Percentiles rank a stretch among this genome's conserved stretches.
Evolutionary conservation across 2,888 invertebrate genomes (phyloP).

Genomic region (Cantharis nigra): DNA sequence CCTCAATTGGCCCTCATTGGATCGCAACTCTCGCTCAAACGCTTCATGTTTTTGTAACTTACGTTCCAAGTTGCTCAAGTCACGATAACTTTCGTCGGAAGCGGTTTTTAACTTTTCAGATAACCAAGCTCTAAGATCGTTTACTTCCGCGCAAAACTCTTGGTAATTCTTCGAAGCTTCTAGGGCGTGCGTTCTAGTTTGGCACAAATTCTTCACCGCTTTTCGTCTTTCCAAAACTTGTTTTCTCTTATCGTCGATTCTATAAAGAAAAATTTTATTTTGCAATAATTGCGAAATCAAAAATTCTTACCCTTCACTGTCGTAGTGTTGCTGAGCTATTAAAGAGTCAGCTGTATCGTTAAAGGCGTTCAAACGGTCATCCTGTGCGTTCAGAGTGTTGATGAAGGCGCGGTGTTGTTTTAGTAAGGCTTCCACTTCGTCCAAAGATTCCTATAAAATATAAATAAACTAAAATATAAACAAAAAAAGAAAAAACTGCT

Average conservation of each 20-base stretch:
- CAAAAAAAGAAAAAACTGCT: neutral
- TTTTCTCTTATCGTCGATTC: conserved; percentile 72
- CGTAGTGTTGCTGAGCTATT: conserved; percentile 79
- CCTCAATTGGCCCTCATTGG: conserved; percentile 90
- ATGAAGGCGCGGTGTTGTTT: conserved; percentile 94
- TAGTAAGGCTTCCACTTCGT: conserved; percentile 88
- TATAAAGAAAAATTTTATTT: conserved; percentile 45
- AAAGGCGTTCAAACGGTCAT: conserved; percentile 84
- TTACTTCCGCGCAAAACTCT: conserved; percentile 89
- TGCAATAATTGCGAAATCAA: neutral
- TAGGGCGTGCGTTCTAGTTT: conserved; percentile 73
- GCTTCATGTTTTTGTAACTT: conserved; percentile 96
- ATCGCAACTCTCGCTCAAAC: conserved; percentile 91
- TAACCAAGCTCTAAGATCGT: conserved; percentile 89
- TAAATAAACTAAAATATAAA: no score
- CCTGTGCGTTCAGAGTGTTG: conserved; percentile 89
- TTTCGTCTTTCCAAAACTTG: conserved; percentile 77
- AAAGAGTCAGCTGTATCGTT: conserved; percentile 82
- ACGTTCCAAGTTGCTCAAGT: conserved; percentile 85
- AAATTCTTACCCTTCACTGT: conserved; percentile 69
- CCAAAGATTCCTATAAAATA: conserved; percentile 72
- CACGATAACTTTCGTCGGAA: conserved; percentile 90
- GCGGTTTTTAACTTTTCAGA: conserved; percentile 90
- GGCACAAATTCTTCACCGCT: conserved; percentile 74
- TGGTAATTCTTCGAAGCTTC: conserved; percentile 88